Conservation (phyloP, 2,888 invertebrate species). For the Resseliella maxima region DNA sequence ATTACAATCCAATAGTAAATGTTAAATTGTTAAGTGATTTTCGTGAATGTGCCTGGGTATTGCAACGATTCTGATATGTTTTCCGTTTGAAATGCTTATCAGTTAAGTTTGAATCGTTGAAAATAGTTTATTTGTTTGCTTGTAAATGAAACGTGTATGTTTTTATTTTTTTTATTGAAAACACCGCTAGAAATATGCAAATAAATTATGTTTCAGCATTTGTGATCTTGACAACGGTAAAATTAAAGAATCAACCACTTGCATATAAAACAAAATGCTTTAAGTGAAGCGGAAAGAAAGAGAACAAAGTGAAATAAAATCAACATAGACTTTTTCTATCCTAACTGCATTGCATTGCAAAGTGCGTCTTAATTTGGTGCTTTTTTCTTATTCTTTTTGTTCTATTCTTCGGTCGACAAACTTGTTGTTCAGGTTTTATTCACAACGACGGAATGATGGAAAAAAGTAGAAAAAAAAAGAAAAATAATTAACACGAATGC, state of each 20-base stretch:
- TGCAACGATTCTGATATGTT: too few relatives aligned
- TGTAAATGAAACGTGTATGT: too few relatives aligned
- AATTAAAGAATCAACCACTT: background rate
- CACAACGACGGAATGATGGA: too few relatives aligned
- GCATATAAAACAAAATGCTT: background rate
- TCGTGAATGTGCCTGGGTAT: too few relatives aligned
- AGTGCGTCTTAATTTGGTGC: too few relatives aligned
- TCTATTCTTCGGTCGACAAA: background rate
- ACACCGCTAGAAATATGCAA: background rate
- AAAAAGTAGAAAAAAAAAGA: too few relatives aligned
- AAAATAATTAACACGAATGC: background rate
- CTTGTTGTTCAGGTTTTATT: constrained; percentile 34
- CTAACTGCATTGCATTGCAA: background rate
- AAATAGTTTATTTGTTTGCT: too few relatives aligned
- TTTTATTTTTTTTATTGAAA: background rate
- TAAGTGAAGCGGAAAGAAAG: background rate
- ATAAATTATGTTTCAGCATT: constrained; percentile 20
- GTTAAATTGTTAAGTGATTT: too few relatives aligned
- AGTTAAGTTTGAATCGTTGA: too few relatives aligned
- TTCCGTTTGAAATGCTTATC: too few relatives aligned
- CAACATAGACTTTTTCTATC: background rate
- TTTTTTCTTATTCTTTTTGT: background rate
- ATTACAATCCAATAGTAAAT: too few relatives aligned
- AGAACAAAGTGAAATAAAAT: constrained; percentile 18
- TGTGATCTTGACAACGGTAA: constrained; percentile 11